Conservation (phyloP, 2,797 vertebrate genomes). For the Xiphorhynchus erythropygius region DNA sequence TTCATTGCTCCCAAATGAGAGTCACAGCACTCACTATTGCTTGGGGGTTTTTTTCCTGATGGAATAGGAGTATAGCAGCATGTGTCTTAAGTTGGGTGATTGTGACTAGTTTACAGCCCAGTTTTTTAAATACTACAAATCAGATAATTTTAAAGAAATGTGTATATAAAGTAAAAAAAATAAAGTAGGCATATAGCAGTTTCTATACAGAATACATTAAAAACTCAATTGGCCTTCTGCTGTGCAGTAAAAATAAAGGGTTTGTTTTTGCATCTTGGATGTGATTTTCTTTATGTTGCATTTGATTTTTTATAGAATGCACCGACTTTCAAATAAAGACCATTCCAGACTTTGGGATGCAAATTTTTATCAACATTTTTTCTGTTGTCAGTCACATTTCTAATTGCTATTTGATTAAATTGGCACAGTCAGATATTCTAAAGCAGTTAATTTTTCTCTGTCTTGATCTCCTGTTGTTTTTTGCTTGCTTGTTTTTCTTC, state of each 20-base stretch:
- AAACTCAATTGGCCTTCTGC: not conserved
- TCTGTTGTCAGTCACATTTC: not conserved
- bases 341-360: not conserved
- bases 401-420: not conserved
- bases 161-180: not conserved
- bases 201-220: not conserved
- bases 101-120: not conserved
- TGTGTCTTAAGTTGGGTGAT: not conserved
- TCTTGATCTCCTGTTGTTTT: not conserved
- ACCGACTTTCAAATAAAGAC: not conserved
- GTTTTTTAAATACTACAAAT: not conserved
- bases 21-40: not conserved
- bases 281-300: not conserved
- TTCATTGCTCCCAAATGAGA: not conserved
- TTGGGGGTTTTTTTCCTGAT: not conserved
- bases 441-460: not conserved
- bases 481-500: not conserved
- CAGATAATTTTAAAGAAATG: not conserved
- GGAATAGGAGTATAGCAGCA: not conserved
- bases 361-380: not conserved
- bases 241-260: not conserved
- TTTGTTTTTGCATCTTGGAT: not conserved
- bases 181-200: not conserved
- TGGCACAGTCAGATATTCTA: not conserved
- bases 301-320: not conserved